phyloP scores from a whole-genome alignment of 2,797 vertebrate genomes.

The Emydoidea blandingii region DNA sequence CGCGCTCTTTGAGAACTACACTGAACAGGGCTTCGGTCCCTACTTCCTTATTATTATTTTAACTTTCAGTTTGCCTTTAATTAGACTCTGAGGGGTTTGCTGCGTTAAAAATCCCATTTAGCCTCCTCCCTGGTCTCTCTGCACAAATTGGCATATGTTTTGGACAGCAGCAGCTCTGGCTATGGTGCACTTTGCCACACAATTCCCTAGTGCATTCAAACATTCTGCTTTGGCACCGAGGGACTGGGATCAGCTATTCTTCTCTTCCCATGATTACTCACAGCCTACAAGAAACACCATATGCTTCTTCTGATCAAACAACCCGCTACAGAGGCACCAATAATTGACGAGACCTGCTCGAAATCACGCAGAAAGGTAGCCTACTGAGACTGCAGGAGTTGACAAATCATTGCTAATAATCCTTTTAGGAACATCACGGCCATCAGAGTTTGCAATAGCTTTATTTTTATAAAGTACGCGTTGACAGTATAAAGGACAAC shows the following conservation, averaged over 20 bases:
- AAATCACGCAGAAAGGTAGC: constrained; percentile 88
- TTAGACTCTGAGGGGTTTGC: neutral
- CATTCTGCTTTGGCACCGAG: constrained; percentile 65
- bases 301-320: constrained; percentile 87
- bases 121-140: constrained; percentile 17
- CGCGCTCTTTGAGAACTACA: neutral
- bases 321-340: constrained; percentile 80
- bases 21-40: neutral
- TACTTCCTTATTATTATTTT: neutral
- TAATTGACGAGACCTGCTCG: constrained; percentile 87
- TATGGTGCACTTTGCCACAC: constrained; percentile 54
- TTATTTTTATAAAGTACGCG: constrained; percentile 80
- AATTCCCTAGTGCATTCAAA: constrained; percentile 68
- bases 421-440: constrained; percentile 82
- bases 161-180: constrained; percentile 20
- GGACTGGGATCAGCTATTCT: constrained; percentile 72
- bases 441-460: constrained; percentile 78
- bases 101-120: neutral
- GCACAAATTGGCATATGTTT: constrained; percentile 63
- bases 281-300: constrained; percentile 83
- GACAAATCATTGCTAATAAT: constrained; percentile 88
- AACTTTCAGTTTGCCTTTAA: constrained; percentile 19
- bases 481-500: constrained; percentile 75
- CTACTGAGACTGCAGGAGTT: constrained; percentile 85
- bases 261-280: constrained; percentile 72